Evolutionary conservation across 2,888 invertebrate species (phyloP).

Genomic region (Cataglyphis rosenhaueri): DNA sequence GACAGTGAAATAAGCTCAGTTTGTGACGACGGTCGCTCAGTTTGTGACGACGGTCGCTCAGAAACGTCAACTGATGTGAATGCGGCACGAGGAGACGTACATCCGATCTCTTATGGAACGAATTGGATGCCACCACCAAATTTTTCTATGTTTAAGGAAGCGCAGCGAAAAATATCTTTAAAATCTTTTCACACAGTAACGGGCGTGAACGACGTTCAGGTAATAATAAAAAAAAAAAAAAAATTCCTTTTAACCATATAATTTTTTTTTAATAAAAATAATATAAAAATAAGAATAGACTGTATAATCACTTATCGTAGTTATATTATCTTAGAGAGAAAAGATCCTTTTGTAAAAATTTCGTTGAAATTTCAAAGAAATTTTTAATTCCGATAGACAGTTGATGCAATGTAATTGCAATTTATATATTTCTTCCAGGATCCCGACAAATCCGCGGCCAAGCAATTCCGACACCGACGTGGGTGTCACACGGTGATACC

Average conservation of each 20-base stretch:
- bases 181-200: constrained; percentile 73
- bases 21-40: constrained; percentile 75
- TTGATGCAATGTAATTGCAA: neutral
- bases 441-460: constrained; percentile 64
- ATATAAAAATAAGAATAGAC: neutral
- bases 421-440: constrained; percentile 26
- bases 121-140: constrained; percentile 76
- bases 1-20: constrained; percentile 74
- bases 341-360: neutral
- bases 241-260: neutral
- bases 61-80: constrained; percentile 71
- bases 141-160: constrained; percentile 67
- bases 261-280: neutral
- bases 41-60: constrained; percentile 73
- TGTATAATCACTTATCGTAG: neutral
- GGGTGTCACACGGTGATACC: constrained; percentile 78
- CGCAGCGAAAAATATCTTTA: constrained; percentile 71
- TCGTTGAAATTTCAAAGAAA: neutral
- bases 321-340: neutral
- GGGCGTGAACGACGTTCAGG: constrained; percentile 61
- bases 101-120: constrained; percentile 77
- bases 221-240: constrained; percentile 8
- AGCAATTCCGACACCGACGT: constrained; percentile 74
- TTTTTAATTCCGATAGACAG: neutral
- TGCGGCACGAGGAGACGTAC: constrained; percentile 59